phyloP scores from a whole-genome alignment of 2,888 invertebrate species.

The Spicauda simplicius region DNA sequence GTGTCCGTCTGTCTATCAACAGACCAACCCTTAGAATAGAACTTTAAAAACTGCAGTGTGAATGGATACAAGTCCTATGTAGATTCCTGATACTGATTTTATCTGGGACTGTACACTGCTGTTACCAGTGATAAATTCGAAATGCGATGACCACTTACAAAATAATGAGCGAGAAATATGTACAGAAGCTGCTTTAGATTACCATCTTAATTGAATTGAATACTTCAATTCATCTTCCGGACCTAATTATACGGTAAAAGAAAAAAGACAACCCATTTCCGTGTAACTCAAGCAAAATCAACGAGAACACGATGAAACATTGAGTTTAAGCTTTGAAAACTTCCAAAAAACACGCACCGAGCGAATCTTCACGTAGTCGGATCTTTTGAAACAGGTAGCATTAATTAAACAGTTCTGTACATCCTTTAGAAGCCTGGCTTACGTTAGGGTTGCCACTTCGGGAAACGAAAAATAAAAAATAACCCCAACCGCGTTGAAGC shows the following conservation, averaged over 20 bases:
- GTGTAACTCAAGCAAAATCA: neutral
- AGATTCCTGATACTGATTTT: too few species aligned
- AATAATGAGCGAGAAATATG: too few species aligned
- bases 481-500: too few species aligned
- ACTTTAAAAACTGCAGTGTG: too few species aligned
- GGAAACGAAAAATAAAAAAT: neutral
- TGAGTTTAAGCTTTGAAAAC: conserved; percentile 18
- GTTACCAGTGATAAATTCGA: too few species aligned
- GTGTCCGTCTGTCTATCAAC: too few species aligned
- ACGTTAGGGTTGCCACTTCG: conserved; percentile 6
- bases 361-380: conserved; percentile 13
- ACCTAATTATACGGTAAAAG: neutral
- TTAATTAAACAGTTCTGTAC: conserved; percentile 28
- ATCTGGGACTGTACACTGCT: too few species aligned
- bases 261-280: neutral
- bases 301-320: neutral
- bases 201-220: too few species aligned
- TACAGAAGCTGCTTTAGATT: too few species aligned
- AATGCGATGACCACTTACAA: too few species aligned
- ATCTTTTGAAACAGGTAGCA: conserved; percentile 25
- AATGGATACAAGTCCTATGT: too few species aligned
- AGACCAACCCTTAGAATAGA: too few species aligned
- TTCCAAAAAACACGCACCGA: conserved; percentile 16
- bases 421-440: neutral
- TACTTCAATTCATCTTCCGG: neutral